These are phyloP conservation scores for Harlomillsia oculata DNA, from an alignment of 1,140 invertebrate genomes.

Conservation along the genomic window DNA sequence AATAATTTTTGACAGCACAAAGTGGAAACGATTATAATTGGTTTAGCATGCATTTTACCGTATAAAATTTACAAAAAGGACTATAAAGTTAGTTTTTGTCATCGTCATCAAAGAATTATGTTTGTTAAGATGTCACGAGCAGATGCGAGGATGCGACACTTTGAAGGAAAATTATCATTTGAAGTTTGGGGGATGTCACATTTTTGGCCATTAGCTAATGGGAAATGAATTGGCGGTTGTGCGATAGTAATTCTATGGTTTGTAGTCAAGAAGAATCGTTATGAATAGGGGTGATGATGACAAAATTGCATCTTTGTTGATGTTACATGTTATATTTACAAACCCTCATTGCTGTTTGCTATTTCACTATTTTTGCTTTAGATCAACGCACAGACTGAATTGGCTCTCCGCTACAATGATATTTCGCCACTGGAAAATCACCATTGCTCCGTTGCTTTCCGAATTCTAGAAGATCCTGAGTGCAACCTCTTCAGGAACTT, in stretches of 20 bases:
- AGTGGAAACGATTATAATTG: too few species aligned
- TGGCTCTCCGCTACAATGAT: constrained; percentile 78
- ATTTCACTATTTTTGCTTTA: constrained; percentile 30
- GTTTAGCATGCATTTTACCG: too few species aligned
- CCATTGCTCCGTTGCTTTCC: constrained; percentile 77
- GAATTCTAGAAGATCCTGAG: constrained; percentile 62
- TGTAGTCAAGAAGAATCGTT: neutral
- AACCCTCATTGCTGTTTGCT: neutral
- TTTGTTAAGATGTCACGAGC: too few species aligned
- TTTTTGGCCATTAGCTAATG: neutral
- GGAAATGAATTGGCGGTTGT: too few species aligned
- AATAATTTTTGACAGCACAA: too few species aligned
- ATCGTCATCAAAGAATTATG: too few species aligned
- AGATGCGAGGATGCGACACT: too few species aligned
- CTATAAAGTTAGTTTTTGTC: too few species aligned
- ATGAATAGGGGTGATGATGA: neutral
- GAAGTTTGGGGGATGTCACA: too few species aligned
- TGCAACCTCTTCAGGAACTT: constrained; percentile 68
- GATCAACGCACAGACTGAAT: constrained; percentile 74
- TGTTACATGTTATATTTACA: neutral
- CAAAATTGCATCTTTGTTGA: neutral
- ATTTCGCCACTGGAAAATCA: constrained; percentile 82
- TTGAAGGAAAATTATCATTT: neutral
- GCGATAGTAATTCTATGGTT: neutral
- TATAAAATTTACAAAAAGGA: too few species aligned